These are phyloP conservation scores for Pomacea maculata DNA, from an alignment of 1,140 invertebrate species.

Conservation along the genomic window DNA sequence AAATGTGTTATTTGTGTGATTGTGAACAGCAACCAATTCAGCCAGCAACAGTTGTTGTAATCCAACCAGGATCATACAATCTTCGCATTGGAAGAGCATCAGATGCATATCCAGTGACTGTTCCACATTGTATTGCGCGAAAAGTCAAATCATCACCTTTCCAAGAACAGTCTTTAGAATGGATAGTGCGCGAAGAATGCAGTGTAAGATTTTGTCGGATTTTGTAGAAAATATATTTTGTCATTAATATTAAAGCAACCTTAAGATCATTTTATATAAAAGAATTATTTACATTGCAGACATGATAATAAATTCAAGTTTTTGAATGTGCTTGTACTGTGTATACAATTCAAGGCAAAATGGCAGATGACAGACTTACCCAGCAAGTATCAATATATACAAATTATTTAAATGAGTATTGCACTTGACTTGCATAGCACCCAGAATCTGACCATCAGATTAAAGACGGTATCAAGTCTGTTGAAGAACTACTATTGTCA, in stretches of 20 bases:
- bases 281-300: no score
- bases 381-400: no score
- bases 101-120: slow-evolving; percentile 83
- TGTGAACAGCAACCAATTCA: slow-evolving; percentile 52
- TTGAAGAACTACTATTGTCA: slow-evolving; percentile 49
- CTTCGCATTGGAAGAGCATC: slow-evolving; percentile 88
- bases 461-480: slow-evolving; percentile 46
- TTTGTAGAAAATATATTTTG: neutral
- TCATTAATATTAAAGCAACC: neutral
- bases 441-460: slow-evolving; percentile 50
- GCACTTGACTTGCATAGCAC: slow-evolving; percentile 42
- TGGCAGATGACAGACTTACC: no score
- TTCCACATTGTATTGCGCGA: slow-evolving; percentile 86
- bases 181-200: slow-evolving; percentile 51
- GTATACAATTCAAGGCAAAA: neutral
- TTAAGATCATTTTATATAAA: no score
- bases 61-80: slow-evolving; percentile 92
- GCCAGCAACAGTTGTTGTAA: slow-evolving; percentile 77
- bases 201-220: slow-evolving; percentile 37
- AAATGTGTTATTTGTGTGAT: neutral
- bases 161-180: slow-evolving; percentile 72
- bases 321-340: no score
- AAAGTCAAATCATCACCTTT: slow-evolving; percentile 65
- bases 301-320: no score
- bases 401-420: neutral